Evolutionary conservation across 2,888 invertebrate genomes (phyloP).

Genomic region (Tipula lateralis): DNA sequence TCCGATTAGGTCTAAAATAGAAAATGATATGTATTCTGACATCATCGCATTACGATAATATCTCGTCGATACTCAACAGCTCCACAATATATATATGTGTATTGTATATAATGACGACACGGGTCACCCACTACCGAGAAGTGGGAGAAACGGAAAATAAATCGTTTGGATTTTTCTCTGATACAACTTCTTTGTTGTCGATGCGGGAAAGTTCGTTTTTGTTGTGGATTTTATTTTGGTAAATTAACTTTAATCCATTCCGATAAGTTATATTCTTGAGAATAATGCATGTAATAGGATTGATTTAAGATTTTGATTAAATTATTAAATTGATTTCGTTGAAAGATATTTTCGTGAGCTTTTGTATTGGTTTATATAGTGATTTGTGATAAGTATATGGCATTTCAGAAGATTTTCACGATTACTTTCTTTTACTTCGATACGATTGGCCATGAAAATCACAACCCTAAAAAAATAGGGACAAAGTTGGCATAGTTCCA

Average conservation of each 20-base stretch:
- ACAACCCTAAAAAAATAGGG: too few relatives aligned
- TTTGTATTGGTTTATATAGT: not conserved
- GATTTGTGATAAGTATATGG: not conserved
- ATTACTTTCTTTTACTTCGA: too few relatives aligned
- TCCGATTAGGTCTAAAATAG: too few relatives aligned
- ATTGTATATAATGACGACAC: not conserved
- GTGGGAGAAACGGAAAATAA: too few relatives aligned
- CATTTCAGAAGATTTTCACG: too few relatives aligned
- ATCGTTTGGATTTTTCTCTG: not conserved
- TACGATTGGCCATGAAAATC: too few relatives aligned
- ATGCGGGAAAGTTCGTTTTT: not conserved
- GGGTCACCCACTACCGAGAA: not conserved
- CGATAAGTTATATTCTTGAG: not conserved
- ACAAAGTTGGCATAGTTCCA: too few relatives aligned
- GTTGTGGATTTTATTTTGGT: too few relatives aligned
- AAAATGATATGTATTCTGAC: not conserved
- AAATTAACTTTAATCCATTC: too few relatives aligned
- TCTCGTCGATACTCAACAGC: too few relatives aligned
- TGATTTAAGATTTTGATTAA: conserved; percentile 11
- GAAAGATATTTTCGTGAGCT: not conserved
- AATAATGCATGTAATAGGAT: not conserved
- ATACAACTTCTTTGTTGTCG: not conserved
- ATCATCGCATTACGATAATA: not conserved
- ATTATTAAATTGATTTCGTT: not conserved
- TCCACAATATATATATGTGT: too few relatives aligned